Conservation (phyloP, 2,888 invertebrate genomes). For the Proisotoma minuta region DNA sequence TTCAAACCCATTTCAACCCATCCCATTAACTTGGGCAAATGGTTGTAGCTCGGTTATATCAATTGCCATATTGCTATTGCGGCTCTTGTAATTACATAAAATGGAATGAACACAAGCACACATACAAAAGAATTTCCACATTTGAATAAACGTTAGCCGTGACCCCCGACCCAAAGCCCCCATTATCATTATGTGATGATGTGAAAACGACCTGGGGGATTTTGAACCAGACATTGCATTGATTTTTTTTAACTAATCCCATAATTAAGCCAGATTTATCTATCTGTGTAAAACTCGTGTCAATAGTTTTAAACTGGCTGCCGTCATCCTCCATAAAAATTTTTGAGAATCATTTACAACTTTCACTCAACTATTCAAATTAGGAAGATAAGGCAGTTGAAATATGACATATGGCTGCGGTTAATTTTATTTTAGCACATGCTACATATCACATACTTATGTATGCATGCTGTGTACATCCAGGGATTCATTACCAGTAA, state of each 20-base stretch:
- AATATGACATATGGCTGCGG: too few relatives aligned
- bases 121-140: not conserved
- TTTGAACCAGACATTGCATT: not conserved
- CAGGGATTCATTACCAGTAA: too few relatives aligned
- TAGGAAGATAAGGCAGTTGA: not conserved
- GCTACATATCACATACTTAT: not conserved
- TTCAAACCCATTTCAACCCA: too few relatives aligned
- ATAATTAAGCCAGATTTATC: not conserved
- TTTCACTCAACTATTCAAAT: conserved; percentile 2
- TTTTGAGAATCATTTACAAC: not conserved
- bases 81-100: not conserved
- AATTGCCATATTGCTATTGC: not conserved
- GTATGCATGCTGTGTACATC: not conserved
- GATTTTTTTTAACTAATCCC: not conserved
- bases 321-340: not conserved
- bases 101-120: not conserved
- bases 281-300: too few relatives aligned
- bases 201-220: not conserved
- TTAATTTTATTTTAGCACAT: too few relatives aligned
- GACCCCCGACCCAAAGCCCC: not conserved
- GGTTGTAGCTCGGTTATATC: not conserved
- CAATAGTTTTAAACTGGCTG: not conserved
- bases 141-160: not conserved
- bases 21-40: too few relatives aligned
- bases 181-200: not conserved